Evolutionary conservation across 2,797 vertebrate species (phyloP).

Genomic region (Chiroxiphia lanceolata): DNA sequence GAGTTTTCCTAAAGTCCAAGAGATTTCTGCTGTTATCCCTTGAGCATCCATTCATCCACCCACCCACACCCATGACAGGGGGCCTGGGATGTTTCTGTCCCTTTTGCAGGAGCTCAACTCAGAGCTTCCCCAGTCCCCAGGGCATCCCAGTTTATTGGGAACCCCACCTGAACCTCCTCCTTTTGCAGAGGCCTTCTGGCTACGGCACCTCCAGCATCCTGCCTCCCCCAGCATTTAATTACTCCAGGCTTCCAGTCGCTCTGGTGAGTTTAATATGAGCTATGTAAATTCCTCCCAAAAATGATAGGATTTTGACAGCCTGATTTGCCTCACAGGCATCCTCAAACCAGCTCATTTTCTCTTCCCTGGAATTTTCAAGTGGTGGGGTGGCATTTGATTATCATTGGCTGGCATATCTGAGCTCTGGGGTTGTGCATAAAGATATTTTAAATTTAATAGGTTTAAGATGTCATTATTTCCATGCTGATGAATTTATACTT

Average conservation of each 20-base stretch:
- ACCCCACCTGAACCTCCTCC: background rate
- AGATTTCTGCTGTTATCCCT: background rate
- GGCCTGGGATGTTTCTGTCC: background rate
- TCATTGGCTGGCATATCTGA: constrained; percentile 68
- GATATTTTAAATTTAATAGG: constrained; percentile 73
- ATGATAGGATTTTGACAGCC: constrained; percentile 65
- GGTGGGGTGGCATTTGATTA: constrained; percentile 72
- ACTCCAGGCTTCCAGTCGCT: constrained; percentile 58
- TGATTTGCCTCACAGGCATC: constrained; percentile 72
- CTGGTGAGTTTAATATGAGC: constrained; percentile 65
- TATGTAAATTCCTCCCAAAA: constrained; percentile 67
- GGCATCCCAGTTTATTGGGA: accelerated
- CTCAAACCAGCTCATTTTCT: constrained; percentile 72
- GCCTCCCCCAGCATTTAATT: constrained; percentile 37
- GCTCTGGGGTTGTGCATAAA: constrained; percentile 58
- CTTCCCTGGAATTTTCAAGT: constrained; percentile 66
- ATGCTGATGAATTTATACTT: constrained; percentile 72
- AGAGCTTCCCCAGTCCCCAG: background rate
- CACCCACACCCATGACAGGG: background rate
- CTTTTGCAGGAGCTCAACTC: background rate
- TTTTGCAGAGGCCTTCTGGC: background rate
- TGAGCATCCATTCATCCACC: background rate
- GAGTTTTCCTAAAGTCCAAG: background rate
- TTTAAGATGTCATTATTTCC: constrained; percentile 73
- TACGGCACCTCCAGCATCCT: background rate